Base-by-base conservation (phyloP, 2,113 vertebrate genomes). In the Mixornis gularis region DNA sequence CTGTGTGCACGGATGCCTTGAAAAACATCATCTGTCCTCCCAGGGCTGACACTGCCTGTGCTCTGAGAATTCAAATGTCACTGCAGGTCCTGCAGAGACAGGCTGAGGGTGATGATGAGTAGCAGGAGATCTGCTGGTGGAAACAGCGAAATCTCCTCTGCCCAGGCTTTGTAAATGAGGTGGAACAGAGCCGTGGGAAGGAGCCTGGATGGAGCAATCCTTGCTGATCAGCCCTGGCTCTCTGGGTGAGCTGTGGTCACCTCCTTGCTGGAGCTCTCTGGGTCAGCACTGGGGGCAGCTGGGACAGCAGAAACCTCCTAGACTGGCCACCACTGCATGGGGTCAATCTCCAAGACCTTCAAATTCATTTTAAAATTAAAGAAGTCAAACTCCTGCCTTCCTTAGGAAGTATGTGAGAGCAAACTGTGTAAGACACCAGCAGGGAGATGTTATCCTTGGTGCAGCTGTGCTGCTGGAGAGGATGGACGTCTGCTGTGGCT, bases 341-440 rank as follows among this genome's bases (percentile, higher is more conserved):
- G 36, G 3, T 20, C 38, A 26, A 7, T 20, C 60, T 77, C 55
- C 8, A 52, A 32, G 40, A 19, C 1, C 38, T 78, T 63, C 26
- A 55, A 55, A 63, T 26, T 32, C 0, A 52, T 64, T 48, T 40
- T 36, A 40, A 77, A 56, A 73, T 26, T 8, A 9, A 51, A 79
- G 52, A 55, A 15, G 8, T 26, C 63, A 53, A 86, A 21, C 24
- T 76, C 10, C 9, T 32, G 26, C 6, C 34, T 83, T 72, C 46
- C 38, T 34, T 25, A 51, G 52, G 48, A 51, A 30, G 40, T 1
- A 3, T 26, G 30, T 51, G 66, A 79, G 43, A 36, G n/a, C 6
- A 56, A 79, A 64, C 0, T 0, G 11, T 22, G 43, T 7, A 5
- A 26, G 66, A 9, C 13, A 38, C 1, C 1, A 0, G 41, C 17